Evolutionary conservation across 2,113 vertebrate genomes (phyloP).

Genomic region (Todiramphus saurophagus): DNA sequence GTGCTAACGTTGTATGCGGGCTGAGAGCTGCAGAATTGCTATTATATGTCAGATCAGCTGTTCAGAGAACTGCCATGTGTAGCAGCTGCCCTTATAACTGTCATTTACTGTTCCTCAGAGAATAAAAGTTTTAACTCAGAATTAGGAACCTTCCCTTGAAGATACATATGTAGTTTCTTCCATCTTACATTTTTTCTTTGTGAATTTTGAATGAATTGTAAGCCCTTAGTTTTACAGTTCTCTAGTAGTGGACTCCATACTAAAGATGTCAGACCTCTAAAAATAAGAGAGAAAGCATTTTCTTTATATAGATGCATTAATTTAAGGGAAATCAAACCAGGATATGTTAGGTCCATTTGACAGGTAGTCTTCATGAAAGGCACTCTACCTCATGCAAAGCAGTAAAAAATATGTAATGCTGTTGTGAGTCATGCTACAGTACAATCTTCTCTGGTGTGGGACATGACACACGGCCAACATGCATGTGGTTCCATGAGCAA

Average conservation of each 20-base stretch:
- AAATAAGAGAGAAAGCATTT: neutral
- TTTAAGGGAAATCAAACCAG: neutral
- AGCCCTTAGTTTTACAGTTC: neutral
- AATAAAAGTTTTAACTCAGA: neutral
- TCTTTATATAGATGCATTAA: neutral
- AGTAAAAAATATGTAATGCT: neutral
- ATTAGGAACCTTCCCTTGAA: neutral
- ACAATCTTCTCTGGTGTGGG: neutral
- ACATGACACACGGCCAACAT: too few species aligned
- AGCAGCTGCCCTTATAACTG: neutral
- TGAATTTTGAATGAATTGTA: neutral
- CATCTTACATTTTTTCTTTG: neutral
- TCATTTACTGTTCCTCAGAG: neutral
- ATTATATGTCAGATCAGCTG: neutral
- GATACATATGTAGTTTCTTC: neutral
- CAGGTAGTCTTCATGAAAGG: neutral
- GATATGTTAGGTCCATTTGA: neutral
- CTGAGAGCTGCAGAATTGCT: neutral
- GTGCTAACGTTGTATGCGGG: neutral
- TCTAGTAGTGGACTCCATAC: neutral
- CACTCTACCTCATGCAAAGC: neutral
- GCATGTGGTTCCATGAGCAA: neutral
- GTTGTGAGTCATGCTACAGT: neutral
- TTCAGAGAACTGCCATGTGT: neutral
- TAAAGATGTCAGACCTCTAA: neutral